Percentiles rank a stretch among this genome's conserved stretches.
Conservation (phyloP, 1,140 invertebrate genomes). For the Belonocnema kinseyi region DNA sequence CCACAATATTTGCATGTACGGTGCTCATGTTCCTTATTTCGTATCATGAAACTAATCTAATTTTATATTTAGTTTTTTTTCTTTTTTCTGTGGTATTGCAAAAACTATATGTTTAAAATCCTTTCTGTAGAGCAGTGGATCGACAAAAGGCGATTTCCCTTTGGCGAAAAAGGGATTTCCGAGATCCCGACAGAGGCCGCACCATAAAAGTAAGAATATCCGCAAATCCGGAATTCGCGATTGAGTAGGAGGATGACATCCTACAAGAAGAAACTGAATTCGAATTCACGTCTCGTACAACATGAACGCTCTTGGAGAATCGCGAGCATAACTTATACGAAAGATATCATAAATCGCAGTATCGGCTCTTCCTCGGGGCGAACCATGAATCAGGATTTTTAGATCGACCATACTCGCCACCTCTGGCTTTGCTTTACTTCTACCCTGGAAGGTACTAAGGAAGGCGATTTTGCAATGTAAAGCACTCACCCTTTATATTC, state of each 20-base stretch:
- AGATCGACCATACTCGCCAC: slow-evolving; percentile 31
- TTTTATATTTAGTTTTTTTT: neutral
- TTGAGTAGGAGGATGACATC: neutral
- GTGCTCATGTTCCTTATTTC: too few relatives aligned
- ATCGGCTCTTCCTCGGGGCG: slow-evolving; percentile 21
- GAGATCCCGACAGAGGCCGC: neutral
- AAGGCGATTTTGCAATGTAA: neutral
- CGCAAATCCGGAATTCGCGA: slow-evolving; percentile 13
- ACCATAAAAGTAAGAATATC: slow-evolving; percentile 24
- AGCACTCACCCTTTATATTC: neutral
- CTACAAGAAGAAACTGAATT: neutral
- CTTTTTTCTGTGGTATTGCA: neutral
- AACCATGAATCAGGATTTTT: slow-evolving; percentile 29
- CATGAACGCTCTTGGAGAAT: slow-evolving; percentile 26
- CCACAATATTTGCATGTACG: too few relatives aligned
- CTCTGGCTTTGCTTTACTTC: slow-evolving; percentile 25
- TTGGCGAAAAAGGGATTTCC: slow-evolving; percentile 18
- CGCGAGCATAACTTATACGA: slow-evolving; percentile 26
- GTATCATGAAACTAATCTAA: too few relatives aligned
- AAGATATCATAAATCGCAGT: slow-evolving; percentile 28
- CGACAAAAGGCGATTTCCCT: neutral
- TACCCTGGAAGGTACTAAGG: neutral
- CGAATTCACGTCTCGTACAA: slow-evolving; percentile 29
- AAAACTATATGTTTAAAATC: neutral
- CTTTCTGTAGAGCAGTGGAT: neutral